Percentiles rank a stretch among this genome's conserved stretches.
phyloP scores from a whole-genome alignment of 2,797 vertebrate genomes.

The Delichon dasypus region DNA sequence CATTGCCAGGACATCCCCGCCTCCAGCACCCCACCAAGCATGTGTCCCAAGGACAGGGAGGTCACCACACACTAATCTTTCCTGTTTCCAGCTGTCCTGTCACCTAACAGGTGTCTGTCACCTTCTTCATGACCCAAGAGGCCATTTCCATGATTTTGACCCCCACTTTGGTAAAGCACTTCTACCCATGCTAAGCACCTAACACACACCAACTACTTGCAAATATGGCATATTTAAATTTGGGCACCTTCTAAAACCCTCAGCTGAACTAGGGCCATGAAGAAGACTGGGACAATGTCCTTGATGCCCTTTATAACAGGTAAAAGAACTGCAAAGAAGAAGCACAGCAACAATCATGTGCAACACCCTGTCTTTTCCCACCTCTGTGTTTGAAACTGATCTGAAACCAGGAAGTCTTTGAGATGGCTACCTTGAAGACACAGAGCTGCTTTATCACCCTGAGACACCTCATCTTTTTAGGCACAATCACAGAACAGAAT shows the following conservation, averaged over 20 bases:
- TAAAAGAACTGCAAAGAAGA: neutral
- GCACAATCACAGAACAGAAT: neutral
- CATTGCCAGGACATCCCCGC: rapidly evolving
- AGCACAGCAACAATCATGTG: rapidly evolving
- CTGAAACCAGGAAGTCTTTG: neutral
- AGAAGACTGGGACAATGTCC: rapidly evolving
- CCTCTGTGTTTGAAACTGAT: rapidly evolving
- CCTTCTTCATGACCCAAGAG: neutral
- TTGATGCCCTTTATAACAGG: neutral
- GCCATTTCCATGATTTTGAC: rapidly evolving
- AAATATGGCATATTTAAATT: neutral
- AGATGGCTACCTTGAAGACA: neutral
- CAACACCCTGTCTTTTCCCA: neutral
- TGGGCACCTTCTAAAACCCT: neutral
- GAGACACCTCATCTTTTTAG: neutral
- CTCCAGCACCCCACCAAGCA: neutral
- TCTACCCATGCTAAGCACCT: neutral
- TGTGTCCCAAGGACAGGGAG: rapidly evolving
- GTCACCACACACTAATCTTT: neutral
- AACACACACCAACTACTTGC: neutral
- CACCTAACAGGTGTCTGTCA: neutral
- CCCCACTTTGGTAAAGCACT: neutral
- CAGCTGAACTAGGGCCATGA: neutral
- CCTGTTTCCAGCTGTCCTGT: neutral
- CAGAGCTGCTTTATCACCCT: neutral